A percentile compares a stretch with the other conserved stretches of the same genome.
Conservation (phyloP, 2,888 invertebrate genomes). For the Ischnus inquisitorius region DNA sequence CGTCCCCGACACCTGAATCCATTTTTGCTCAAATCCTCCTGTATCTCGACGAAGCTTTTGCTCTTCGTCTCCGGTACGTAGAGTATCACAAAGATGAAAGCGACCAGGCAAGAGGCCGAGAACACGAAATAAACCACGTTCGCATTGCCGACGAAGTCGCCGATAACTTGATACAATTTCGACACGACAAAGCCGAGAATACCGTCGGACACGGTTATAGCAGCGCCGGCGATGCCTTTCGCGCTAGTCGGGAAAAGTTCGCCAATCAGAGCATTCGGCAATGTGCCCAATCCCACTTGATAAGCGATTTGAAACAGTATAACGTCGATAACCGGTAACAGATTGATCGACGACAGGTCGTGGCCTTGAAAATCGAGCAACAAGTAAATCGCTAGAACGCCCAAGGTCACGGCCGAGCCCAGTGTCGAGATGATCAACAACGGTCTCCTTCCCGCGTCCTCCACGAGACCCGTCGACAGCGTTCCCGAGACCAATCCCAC, state of each 20-base stretch:
- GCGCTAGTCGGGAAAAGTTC: conserved; percentile 83
- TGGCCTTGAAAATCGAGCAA: conserved; percentile 68
- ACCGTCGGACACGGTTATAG: conserved; percentile 81
- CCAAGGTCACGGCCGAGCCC: conserved; percentile 79
- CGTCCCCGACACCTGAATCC: conserved; percentile 47
- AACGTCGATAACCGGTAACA: conserved; percentile 80
- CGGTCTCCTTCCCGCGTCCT: conserved; percentile 86
- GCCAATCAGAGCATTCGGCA: conserved; percentile 82
- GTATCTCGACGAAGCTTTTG: conserved; percentile 81
- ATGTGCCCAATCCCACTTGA: conserved; percentile 82
- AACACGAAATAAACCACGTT: conserved; percentile 80
- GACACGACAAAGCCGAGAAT: conserved; percentile 81
- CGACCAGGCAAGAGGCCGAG: conserved; percentile 77
- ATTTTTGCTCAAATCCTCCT: conserved; percentile 74
- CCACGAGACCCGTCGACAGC: conserved; percentile 83
- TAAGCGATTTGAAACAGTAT: conserved; percentile 81
- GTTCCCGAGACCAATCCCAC: conserved; percentile 85
- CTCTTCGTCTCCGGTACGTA: conserved; percentile 83
- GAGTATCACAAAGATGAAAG: conserved; percentile 79
- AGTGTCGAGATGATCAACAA: conserved; percentile 86
- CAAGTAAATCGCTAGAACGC: conserved; percentile 79
- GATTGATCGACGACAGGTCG: conserved; percentile 77
- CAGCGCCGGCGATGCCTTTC: conserved; percentile 81
- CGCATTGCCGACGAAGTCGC: conserved; percentile 73
- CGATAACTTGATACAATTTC: conserved; percentile 81